Percentiles rank a stretch among this genome's conserved stretches.
Conservation (phyloP, 2,888 invertebrate species). For the Omphaloscelis lunosa region DNA sequence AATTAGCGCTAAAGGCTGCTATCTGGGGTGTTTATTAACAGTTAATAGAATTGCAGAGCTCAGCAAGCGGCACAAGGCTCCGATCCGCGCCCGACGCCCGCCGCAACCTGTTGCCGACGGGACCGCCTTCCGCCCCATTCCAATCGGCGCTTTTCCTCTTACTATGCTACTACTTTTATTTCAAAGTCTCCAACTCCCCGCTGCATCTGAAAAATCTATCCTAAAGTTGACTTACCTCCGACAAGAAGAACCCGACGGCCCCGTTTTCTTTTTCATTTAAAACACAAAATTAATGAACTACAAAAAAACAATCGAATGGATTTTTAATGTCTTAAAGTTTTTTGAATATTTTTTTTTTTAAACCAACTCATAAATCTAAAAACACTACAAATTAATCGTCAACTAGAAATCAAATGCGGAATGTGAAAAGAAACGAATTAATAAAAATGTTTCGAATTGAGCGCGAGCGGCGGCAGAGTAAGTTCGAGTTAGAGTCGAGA, state of each 20-base stretch:
- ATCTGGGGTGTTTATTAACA: slow-evolving; percentile 84
- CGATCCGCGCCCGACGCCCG: slow-evolving; percentile 75
- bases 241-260: slow-evolving; percentile 41
- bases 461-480: slow-evolving; percentile 85
- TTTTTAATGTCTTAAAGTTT: slow-evolving; percentile 56
- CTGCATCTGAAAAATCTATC: slow-evolving; percentile 60
- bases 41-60: slow-evolving; percentile 84
- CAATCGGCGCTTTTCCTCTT: slow-evolving; percentile 69
- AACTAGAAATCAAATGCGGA: slow-evolving; percentile 73
- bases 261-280: slow-evolving; percentile 58
- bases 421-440: slow-evolving; percentile 81
- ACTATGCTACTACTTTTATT: slow-evolving; percentile 47
- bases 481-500: slow-evolving; percentile 74
- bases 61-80: slow-evolving; percentile 76
- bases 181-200: slow-evolving; percentile 43
- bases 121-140: slow-evolving; percentile 90
- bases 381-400: slow-evolving; percentile 80
- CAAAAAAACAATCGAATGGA: slow-evolving; percentile 76
- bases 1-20: slow-evolving; percentile 81
- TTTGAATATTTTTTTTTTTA: slow-evolving; percentile 38
- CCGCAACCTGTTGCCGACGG: slow-evolving; percentile 89
- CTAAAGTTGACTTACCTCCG: slow-evolving; percentile 57
- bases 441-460: slow-evolving; percentile 72
- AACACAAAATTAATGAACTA: slow-evolving; percentile 82
- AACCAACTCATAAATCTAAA: slow-evolving; percentile 77